Percentiles rank a stretch among this genome's conserved stretches.
Evolutionary conservation across 2,113 vertebrate species (phyloP).

Genomic region (Tamias sibiricus): DNA sequence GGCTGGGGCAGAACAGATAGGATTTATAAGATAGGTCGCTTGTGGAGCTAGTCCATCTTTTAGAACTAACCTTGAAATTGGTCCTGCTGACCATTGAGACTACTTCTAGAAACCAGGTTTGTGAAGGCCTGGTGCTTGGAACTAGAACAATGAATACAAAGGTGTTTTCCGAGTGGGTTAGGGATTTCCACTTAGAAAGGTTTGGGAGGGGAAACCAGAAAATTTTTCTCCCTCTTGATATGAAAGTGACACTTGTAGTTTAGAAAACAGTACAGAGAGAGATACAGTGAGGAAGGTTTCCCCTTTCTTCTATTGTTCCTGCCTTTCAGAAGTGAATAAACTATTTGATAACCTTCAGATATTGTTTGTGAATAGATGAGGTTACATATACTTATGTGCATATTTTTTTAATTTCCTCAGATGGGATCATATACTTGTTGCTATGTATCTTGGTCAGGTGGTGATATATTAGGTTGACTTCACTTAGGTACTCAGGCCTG

Average conservation of each 20-base stretch:
- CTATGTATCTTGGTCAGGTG: background rate
- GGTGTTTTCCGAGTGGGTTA: conserved; percentile 36
- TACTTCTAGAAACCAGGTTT: background rate
- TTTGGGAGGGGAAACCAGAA: conserved; percentile 31
- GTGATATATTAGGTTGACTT: background rate
- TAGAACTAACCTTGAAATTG: background rate
- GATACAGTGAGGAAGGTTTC: background rate
- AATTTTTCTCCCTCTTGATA: background rate
- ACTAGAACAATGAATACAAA: background rate
- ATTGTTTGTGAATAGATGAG: background rate
- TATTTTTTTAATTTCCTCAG: conserved; percentile 23
- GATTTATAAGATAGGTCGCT: background rate
- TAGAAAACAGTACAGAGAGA: background rate
- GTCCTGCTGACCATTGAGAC: background rate
- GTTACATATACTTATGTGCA: background rate
- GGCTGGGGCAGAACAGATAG: background rate
- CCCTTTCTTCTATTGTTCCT: background rate
- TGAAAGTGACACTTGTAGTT: background rate
- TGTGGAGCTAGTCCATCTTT: background rate
- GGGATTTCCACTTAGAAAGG: conserved; percentile 10
- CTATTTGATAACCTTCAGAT: background rate
- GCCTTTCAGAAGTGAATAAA: background rate
- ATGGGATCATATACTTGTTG: background rate
- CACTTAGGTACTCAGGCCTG: background rate
- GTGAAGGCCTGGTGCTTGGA: background rate